Evolutionary conservation across 2,113 vertebrate genomes (phyloP), one percentile per base, ranked within the genome.

Genomic region (Sinocyclocheilus grahami): DNA sequence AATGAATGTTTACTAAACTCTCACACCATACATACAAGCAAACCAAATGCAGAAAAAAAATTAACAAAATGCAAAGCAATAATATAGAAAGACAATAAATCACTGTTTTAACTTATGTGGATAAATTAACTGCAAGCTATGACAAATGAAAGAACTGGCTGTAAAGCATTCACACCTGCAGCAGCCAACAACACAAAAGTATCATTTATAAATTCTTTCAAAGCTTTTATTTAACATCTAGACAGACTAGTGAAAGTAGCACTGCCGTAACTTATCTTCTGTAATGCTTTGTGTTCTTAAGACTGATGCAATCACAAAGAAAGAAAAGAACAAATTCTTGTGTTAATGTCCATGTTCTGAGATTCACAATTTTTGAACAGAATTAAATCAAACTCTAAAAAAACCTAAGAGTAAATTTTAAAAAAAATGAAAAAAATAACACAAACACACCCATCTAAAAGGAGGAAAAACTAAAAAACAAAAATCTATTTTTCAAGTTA

Each of bases 1-100:
- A 93, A 95, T 90, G 90, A 91, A 92, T 91, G 92, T 88, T 91
- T 92, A 91, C 91, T 92, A 65, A 92, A 93, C 90, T 89, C 90
- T 90, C 86, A 88, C 87, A 91, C 90, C 87, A 86, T 65, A 91
- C 85, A 90, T 87, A 90, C 77, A 88, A 89, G 91, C 86, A 83
- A 90, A 92, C 39, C 74, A 87, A 90, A 90, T 82, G 48, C 60
- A 86, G 79, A 65, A 74, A 53, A 87, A 71, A 4, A 3, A 1
- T 33, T 30, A 58, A 58, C 55, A 85, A 74, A 81, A 84, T 72
- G 20, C 20, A 30, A 76, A 75, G 53, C 24, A 53, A 60, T 83
- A 75, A 67, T 24, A 1, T 33, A 46, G 88, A 92, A 92, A 58
- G 39, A 86, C 91, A 87, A 79, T 67, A 82, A 62, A 87, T 89